Base-by-base conservation (phyloP, 2,113 vertebrate species). In the Dolichallabes microphthalmus region DNA sequence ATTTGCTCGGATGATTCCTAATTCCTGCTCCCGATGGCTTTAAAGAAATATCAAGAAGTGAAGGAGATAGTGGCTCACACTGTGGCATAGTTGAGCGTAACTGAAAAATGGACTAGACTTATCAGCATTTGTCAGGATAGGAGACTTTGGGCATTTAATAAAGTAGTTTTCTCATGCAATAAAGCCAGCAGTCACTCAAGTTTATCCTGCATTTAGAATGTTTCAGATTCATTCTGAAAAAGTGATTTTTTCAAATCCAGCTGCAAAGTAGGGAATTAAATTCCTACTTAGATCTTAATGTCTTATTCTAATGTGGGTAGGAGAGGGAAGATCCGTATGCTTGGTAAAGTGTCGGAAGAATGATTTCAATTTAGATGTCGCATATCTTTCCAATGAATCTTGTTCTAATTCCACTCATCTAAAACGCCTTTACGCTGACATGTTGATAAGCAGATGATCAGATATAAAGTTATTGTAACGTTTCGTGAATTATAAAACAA, bases 81-180 rank as follows among this genome's bases (percentile, higher is more conserved):
- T 55, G 52, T 15, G 8, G 52, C 74, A 77, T 27, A 30, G n/a
- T 53, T 77, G n/a, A 53, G 73, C 27, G 7, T 27, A 17, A 55
- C 73, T 55, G 52, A 57, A 77, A 77, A 57, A 45, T 7, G 52
- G 52, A 55, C 74, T 57, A 77, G 50, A 77, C 52, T 55, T 77
- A 77, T 77, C 52, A 77, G 74, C 74, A 30, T 77, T 57, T 77
- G 74, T 57, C 74, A 77, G 52, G 17, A 57, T 30, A 76, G 74
- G 30, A 53, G 52, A 55, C 74, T 77, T 57, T 77, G 52, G 52
- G 52, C 52, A 30, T 77, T 45, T 30, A 77, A 19, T 77, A 77
- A 55, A 55, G 74, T 57, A 30, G 8, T 15, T 53, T 75, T 57
- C 52, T 55, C 13, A 30, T 57, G 52, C 74, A 57, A 77, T 77